Conservation (phyloP, 2,113 vertebrate species). For the Vanacampus margaritifer region DNA sequence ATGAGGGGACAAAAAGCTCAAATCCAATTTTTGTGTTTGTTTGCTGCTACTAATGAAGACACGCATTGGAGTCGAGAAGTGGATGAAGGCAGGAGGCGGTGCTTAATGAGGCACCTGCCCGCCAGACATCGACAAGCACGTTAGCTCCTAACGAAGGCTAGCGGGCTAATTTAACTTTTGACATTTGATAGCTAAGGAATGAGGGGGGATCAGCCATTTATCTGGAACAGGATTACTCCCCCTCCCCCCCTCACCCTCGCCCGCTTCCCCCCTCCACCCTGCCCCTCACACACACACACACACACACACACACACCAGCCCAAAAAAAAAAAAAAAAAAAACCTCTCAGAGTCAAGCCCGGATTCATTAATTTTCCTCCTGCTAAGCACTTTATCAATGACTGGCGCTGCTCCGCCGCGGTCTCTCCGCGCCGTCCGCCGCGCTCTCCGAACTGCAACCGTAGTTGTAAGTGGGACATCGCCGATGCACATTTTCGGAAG, state of each 20-base stretch:
- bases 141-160: constrained; percentile 78
- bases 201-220: constrained; percentile 80
- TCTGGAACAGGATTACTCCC: constrained; percentile 79
- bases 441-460: not conserved
- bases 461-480: constrained; percentile 1
- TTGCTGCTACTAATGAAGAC: constrained; percentile 1
- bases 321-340: constrained; percentile 11
- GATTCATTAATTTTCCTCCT: constrained; percentile 77
- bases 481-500: not conserved
- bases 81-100: constrained; percentile 62
- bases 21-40: too few species aligned
- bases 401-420: constrained; percentile 59
- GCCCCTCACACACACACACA: not conserved
- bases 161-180: constrained; percentile 83
- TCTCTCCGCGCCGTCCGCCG: constrained; percentile 31
- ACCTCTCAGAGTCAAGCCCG: constrained; percentile 63
- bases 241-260: constrained; percentile 16
- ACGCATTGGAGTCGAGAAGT: constrained; percentile 5
- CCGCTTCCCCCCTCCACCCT: not conserved
- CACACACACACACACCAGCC: not conserved
- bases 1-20: not conserved
- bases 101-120: constrained; percentile 77
- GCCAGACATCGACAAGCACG: constrained; percentile 73
- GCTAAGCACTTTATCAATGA: constrained; percentile 82
- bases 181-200: constrained; percentile 82